Base-by-base conservation (phyloP, 1,140 invertebrate genomes). In the Heliconius eleuchia region DNA sequence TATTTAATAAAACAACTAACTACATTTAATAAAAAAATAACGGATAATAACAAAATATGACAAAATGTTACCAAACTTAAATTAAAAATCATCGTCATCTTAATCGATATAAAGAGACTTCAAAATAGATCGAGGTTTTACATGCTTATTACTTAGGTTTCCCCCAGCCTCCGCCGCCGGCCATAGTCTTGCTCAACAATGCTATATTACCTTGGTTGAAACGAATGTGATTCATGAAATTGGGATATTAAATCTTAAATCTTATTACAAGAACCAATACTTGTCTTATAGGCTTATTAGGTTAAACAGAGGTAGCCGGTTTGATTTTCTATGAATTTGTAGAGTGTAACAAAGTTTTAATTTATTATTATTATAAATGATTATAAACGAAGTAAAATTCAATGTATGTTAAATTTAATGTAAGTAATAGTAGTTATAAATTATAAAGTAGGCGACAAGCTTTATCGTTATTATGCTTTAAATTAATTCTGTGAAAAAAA, bases 71-170 rank as follows among this genome's bases (percentile, higher is more conserved):
- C 8, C 39, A 46, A 46, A 46, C 0, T 37, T 37, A 46, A 42
- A 13, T 46, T 46, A 46, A 16, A 16, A 46, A 46, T 46, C 42
- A 46, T 46, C 42, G 3, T 46, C 42, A 4, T 46, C 4, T 46
- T 52, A 52, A 16, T 66, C 27, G 4, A 66, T 6, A 30, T 66
- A 11, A 42, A 76, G 1, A 30, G 60, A 50, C 42, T 57, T 76
- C 42, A 27, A 66, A 70, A 27, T 30, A 39, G 66, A 74, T 74
- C 30, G 42, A 76, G 55, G 13, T 46, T 34, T 71, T 70, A 46
- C 9, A 42, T 72, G 55, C 71, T 50, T 75, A 75, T 79, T 79
- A 66, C 78, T 8, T 55, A 71, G 78, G 78, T 74, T 79, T 79
- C 71, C 42, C 78, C 78, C 78, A 71, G 42, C 30, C 39, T 57